A percentile compares a stretch with the other conserved stretches of the same genome.
These are phyloP conservation scores for Seriola aureovittata DNA, from an alignment of 2,113 vertebrate genomes.

Conservation along the genomic window DNA sequence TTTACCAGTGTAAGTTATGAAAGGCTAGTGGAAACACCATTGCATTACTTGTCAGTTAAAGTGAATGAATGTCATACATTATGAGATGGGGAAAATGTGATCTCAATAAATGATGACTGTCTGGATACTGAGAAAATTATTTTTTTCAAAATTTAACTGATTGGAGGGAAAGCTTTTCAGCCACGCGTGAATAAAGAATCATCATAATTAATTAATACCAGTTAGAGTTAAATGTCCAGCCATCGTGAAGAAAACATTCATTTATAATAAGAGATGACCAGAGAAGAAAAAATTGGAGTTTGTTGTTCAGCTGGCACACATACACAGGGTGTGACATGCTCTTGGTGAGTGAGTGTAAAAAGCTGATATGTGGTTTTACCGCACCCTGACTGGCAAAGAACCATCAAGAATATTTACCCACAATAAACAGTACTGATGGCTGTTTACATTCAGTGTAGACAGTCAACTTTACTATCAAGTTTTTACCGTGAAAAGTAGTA, in stretches of 20 bases:
- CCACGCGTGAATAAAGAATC: neutral
- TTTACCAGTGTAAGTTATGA: slow-evolving; percentile 2
- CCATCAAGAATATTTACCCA: neutral
- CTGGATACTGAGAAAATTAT: neutral
- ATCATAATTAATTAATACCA: neutral
- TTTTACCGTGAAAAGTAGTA: neutral
- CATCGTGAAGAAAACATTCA: neutral
- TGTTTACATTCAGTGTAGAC: neutral
- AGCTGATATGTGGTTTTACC: slow-evolving; percentile 61
- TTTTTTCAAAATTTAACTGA: neutral
- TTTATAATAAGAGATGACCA: neutral
- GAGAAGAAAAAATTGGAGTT: neutral
- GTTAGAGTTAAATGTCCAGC: neutral
- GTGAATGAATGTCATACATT: neutral
- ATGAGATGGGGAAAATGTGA: neutral
- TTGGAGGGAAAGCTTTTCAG: no score
- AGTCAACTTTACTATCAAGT: neutral
- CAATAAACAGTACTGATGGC: neutral
- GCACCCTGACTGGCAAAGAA: slow-evolving; percentile 60
- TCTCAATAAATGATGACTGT: slow-evolving; percentile 3
- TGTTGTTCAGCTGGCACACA: slow-evolving; percentile 34
- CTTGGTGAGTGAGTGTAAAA: slow-evolving; percentile 38
- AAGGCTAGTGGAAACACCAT: slow-evolving; percentile 9
- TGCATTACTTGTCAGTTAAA: neutral
- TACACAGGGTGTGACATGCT: slow-evolving; percentile 33